phyloP scores from a whole-genome alignment of 1,140 invertebrate genomes.

The Drosophila saltans region DNA sequence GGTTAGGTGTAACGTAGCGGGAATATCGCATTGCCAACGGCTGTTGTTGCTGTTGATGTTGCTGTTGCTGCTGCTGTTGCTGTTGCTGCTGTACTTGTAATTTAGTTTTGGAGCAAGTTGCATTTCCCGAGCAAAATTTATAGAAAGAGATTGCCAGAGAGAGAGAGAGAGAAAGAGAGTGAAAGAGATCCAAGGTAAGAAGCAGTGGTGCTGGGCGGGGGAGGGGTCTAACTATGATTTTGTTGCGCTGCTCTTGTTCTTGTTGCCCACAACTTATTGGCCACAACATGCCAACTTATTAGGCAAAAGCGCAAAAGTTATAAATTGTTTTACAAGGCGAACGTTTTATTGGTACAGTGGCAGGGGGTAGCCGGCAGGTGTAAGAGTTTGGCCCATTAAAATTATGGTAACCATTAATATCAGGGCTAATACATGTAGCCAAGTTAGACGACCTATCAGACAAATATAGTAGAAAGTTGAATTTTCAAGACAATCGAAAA shows the following conservation, averaged over 20 bases:
- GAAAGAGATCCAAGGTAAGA: too few relatives aligned
- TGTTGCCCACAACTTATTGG: slow-evolving; percentile 72
- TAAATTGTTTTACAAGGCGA: slow-evolving; percentile 79
- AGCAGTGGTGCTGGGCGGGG: too few relatives aligned
- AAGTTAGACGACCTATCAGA: not conserved
- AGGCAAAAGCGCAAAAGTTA: slow-evolving; percentile 80
- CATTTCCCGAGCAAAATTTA: slow-evolving; percentile 15
- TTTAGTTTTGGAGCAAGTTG: slow-evolving; percentile 65
- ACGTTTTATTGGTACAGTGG: slow-evolving; percentile 49
- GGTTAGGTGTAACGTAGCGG: slow-evolving; percentile 1
- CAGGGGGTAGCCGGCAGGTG: not conserved
- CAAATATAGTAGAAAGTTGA: not conserved
- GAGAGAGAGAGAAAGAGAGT: not conserved
- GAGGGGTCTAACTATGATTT: not conserved
- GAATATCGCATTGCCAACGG: slow-evolving; percentile 27
- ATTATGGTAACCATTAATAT: slow-evolving; percentile 9
- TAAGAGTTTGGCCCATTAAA: not conserved
- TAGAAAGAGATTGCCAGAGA: not conserved
- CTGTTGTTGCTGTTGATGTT: slow-evolving; percentile 38
- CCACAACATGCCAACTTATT: slow-evolving; percentile 80
- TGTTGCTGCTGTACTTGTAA: slow-evolving; percentile 57
- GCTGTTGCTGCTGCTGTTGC: slow-evolving; percentile 30
- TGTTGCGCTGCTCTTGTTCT: slow-evolving; percentile 29
- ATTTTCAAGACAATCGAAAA: not conserved
- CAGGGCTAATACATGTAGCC: slow-evolving; percentile 2